phyloP scores from a whole-genome alignment of 2,888 invertebrate genomes.

The Diaphora mendica region DNA sequence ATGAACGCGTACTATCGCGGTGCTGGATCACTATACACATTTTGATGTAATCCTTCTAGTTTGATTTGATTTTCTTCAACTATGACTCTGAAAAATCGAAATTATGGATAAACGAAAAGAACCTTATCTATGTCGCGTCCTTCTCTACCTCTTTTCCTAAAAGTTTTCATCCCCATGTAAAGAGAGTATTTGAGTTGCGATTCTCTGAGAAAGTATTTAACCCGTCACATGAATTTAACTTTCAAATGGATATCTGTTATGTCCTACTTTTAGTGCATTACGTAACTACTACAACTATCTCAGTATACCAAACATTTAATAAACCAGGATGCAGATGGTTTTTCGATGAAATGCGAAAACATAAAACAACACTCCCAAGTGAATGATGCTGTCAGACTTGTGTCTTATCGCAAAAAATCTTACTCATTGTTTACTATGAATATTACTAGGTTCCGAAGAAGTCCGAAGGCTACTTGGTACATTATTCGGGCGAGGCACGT shows the following conservation, averaged over 20 bases:
- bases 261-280: neutral
- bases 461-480: conserved; percentile 49
- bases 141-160: neutral
- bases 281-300: neutral
- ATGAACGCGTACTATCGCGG: conserved; percentile 27
- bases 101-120: neutral
- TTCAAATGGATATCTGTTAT: too few species aligned
- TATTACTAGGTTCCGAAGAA: conserved; percentile 46
- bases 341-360: neutral
- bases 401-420: conserved; percentile 22
- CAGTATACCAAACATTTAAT: neutral
- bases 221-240: neutral
- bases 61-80: neutral
- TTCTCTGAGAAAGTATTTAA: neutral
- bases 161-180: neutral
- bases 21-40: neutral
- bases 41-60: neutral
- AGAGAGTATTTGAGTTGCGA: neutral
- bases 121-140: neutral
- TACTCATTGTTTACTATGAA: conserved; percentile 54
- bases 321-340: neutral
- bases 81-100: neutral
- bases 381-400: neutral
- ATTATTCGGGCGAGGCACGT: conserved; percentile 59
- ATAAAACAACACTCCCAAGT: neutral